Conservation (phyloP, 2,797 vertebrate genomes). For the Aratinga solstitialis region DNA sequence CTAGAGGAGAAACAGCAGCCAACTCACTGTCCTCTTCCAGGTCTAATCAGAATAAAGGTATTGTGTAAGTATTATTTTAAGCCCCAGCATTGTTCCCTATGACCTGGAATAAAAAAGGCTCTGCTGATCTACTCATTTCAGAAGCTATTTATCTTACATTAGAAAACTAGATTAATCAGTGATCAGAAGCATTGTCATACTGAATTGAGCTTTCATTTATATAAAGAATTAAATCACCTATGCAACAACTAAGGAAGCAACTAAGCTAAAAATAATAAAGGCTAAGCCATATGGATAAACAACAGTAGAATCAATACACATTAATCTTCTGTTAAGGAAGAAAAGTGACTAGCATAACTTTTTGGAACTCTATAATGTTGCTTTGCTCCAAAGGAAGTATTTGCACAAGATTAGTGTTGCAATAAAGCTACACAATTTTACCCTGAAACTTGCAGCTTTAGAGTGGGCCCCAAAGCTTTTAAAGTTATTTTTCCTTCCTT, state of each 20-base stretch:
- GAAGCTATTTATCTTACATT: neutral
- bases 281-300: neutral
- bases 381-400: constrained; percentile 4
- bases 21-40: neutral
- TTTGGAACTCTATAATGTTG: neutral
- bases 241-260: neutral
- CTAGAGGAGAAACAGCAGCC: neutral
- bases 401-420: neutral
- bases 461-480: neutral
- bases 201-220: neutral
- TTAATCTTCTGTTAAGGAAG: neutral
- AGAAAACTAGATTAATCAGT: neutral
- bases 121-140: neutral
- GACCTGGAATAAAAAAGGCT: neutral
- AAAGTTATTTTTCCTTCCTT: constrained; percentile 48
- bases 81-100: neutral
- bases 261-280: neutral
- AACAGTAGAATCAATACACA: neutral
- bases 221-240: neutral
- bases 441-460: constrained; percentile 22
- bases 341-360: neutral
- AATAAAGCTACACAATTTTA: constrained; percentile 4
- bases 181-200: neutral
- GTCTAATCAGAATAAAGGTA: neutral
- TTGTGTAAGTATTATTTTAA: neutral